Evolutionary conservation across 2,797 vertebrate species (phyloP).

Genomic region (Helarctos malayanus): DNA sequence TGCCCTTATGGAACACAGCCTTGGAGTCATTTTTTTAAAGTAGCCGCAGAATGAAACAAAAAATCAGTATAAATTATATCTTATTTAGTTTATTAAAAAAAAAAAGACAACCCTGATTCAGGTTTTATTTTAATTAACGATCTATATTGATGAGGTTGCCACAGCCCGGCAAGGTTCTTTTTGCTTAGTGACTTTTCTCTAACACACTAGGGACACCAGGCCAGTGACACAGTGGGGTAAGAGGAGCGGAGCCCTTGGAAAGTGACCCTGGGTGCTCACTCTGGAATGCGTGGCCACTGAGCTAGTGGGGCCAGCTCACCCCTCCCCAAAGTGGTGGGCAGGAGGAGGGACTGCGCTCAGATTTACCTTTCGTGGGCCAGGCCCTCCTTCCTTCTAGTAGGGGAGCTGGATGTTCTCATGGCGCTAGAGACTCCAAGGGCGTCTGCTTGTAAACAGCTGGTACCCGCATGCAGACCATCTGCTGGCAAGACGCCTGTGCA

Average conservation of each 20-base stretch:
- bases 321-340: background rate
- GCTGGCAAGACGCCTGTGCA: background rate
- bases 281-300: background rate
- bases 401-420: background rate
- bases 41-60: constrained; percentile 23
- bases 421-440: background rate
- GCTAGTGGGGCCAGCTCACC: background rate
- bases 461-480: background rate
- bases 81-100: constrained; percentile 42
- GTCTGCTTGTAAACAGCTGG: background rate
- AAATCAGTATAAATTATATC: constrained; percentile 65
- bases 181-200: background rate
- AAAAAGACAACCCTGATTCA: background rate
- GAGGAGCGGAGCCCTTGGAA: background rate
- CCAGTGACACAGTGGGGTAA: background rate
- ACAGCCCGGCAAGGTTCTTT: background rate
- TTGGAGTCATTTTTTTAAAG: constrained; percentile 46
- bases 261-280: background rate
- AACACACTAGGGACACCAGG: background rate
- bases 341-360: background rate
- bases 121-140: constrained; percentile 66
- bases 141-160: background rate
- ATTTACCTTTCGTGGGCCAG: background rate
- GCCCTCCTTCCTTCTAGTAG: background rate
- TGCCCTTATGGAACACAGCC: constrained; percentile 49